These are phyloP conservation scores for Cosmia trapezina DNA, from an alignment of 2,888 invertebrate species.

Conservation along the genomic window DNA sequence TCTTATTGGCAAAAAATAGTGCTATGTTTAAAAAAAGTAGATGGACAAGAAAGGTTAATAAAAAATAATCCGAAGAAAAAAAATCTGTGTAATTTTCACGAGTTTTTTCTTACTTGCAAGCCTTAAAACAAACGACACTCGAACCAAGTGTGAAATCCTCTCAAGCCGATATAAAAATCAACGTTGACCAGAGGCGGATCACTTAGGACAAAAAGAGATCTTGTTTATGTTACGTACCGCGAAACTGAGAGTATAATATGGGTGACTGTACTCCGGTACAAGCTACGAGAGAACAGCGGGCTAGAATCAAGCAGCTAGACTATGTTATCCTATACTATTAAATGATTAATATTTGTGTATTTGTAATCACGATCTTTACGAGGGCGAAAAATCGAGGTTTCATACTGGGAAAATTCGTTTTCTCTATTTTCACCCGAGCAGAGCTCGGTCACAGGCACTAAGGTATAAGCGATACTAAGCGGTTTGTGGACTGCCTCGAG, in stretches of 20 bases:
- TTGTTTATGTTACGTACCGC: slow-evolving; percentile 87
- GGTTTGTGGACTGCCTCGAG: too few relatives aligned
- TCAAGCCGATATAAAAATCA: slow-evolving; percentile 85
- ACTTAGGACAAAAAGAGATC: slow-evolving; percentile 90
- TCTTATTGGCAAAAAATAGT: background rate
- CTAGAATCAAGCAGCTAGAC: background rate
- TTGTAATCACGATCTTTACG: too few relatives aligned
- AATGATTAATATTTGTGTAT: too few relatives aligned
- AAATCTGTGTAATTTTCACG: background rate
- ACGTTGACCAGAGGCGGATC: slow-evolving; percentile 90
- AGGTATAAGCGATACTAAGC: too few relatives aligned
- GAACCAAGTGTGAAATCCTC: slow-evolving; percentile 68
- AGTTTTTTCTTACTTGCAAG: background rate
- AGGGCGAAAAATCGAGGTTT: too few relatives aligned
- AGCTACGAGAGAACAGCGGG: slow-evolving; percentile 64
- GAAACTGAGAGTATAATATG: slow-evolving; percentile 85
- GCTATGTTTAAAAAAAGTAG: background rate
- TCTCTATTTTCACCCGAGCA: too few relatives aligned
- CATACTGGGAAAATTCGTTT: too few relatives aligned
- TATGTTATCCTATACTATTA: too few relatives aligned
- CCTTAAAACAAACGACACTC: background rate
- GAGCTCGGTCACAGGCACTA: too few relatives aligned
- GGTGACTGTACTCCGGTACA: slow-evolving; percentile 74
- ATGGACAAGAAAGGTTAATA: background rate
- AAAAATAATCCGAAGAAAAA: background rate